Percentiles rank a stretch among this genome's conserved stretches.
Evolutionary conservation across 2,797 vertebrate species (phyloP).

Genomic region (Emys orbicularis): DNA sequence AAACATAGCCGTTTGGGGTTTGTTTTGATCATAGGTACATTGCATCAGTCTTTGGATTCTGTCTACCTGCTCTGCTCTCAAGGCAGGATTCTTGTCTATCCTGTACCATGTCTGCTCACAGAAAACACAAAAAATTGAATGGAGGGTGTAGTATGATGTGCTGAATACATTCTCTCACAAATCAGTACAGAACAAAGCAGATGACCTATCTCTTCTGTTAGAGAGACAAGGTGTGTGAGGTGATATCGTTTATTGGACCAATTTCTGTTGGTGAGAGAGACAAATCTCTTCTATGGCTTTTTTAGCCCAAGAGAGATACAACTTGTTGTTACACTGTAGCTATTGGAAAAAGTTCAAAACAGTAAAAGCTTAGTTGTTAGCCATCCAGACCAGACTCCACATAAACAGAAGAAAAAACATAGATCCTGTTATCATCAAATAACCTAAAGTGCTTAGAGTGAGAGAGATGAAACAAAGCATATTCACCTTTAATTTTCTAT

Average conservation of each 20-base stretch:
- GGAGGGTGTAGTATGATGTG: background rate
- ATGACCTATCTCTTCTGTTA: background rate
- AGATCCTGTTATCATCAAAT: background rate
- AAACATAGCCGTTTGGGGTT: background rate
- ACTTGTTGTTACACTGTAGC: rapidly evolving
- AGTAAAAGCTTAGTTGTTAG: rapidly evolving
- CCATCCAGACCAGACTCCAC: background rate
- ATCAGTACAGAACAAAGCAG: background rate
- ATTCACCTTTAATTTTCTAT: background rate
- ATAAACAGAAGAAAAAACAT: background rate
- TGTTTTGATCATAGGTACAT: background rate
- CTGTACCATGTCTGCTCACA: background rate
- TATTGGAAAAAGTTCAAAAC: background rate
- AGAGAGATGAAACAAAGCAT: background rate
- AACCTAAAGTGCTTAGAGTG: background rate
- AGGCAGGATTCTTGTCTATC: background rate
- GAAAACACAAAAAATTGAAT: background rate
- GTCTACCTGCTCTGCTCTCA: background rate
- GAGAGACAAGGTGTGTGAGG: background rate
- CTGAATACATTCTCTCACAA: background rate
- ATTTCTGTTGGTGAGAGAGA: too few species aligned
- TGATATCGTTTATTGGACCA: too few species aligned
- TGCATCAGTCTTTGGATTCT: background rate
- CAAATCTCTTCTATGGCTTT: background rate
- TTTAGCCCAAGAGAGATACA: background rate